Percentiles rank a stretch among this genome's conserved stretches.
phyloP scores from a whole-genome alignment of 2,888 invertebrate genomes.

The Ormyrus pomaceus region DNA sequence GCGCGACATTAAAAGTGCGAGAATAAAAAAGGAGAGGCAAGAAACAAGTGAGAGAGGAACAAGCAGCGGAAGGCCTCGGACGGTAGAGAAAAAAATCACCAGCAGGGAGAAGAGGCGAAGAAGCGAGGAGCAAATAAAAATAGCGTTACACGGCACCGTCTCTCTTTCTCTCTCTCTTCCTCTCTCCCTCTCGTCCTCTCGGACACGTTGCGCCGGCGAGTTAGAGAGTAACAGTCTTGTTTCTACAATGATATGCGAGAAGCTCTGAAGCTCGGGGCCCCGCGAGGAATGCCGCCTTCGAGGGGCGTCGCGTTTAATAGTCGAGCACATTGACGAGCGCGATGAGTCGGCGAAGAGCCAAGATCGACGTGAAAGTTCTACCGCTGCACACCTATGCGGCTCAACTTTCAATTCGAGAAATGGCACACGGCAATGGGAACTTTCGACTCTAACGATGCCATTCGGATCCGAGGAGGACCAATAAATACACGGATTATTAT shows the following conservation, averaged over 20 bases:
- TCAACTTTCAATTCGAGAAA: constrained; percentile 41
- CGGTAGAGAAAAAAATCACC: constrained; percentile 2
- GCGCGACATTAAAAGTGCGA: constrained; percentile 55
- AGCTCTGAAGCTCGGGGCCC: constrained; percentile 16
- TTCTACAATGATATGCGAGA: constrained; percentile 58
- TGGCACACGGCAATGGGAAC: constrained; percentile 36
- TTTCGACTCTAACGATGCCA: constrained; percentile 11
- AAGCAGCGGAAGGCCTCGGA: background rate
- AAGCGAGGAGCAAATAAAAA: constrained; percentile 47
- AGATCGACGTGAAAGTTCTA: constrained; percentile 34
- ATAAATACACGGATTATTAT: constrained; percentile 17
- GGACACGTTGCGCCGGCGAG: constrained; percentile 8
- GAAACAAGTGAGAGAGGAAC: constrained; percentile 3
- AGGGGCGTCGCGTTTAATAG: constrained; percentile 44
- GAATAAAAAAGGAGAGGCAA: constrained; percentile 44
- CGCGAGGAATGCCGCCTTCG: constrained; percentile 44
- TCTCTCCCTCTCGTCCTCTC: background rate
- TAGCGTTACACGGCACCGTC: constrained; percentile 48
- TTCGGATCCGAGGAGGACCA: background rate
- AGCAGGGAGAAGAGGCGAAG: background rate
- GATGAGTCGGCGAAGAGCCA: constrained; percentile 48
- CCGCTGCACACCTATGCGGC: constrained; percentile 18
- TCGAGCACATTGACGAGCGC: constrained; percentile 22
- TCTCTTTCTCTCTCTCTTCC: constrained; percentile 1
- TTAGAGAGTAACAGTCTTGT: constrained; percentile 54